phyloP scores from a whole-genome alignment of 2,888 invertebrate genomes.

The Coelinius sp. region DNA sequence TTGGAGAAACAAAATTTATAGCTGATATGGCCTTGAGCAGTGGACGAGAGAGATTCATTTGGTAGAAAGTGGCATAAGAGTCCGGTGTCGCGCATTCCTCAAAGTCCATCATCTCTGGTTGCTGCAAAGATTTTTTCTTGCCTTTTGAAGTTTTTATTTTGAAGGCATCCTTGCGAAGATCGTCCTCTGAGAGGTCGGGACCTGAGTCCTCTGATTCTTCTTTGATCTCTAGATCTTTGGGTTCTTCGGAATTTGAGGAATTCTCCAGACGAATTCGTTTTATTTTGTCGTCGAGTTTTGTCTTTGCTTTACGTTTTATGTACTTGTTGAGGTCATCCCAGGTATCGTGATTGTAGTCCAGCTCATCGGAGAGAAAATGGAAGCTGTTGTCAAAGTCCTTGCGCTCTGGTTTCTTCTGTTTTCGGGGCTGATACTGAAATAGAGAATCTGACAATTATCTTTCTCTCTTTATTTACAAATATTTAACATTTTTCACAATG shows the following conservation, averaged over 20 bases:
- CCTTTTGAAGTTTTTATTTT: constrained; percentile 63
- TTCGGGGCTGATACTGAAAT: constrained; percentile 86
- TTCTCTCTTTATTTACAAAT: no score
- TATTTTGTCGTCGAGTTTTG: constrained; percentile 89
- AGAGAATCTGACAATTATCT: no score
- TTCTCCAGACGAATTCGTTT: constrained; percentile 71
- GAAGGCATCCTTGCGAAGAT: constrained; percentile 72
- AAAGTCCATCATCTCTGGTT: constrained; percentile 71
- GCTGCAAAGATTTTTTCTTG: constrained; percentile 71
- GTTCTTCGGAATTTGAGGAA: constrained; percentile 31
- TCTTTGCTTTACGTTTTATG: constrained; percentile 83
- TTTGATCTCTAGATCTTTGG: constrained; percentile 50
- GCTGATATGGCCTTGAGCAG: constrained; percentile 88
- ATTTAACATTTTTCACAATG: no score
- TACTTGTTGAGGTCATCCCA: constrained; percentile 87
- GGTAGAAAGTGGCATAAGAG: constrained; percentile 83
- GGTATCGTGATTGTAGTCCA: constrained; percentile 86
- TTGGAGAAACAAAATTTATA: constrained; percentile 93
- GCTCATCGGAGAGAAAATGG: constrained; percentile 82
- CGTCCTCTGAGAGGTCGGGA: constrained; percentile 83
- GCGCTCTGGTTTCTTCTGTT: constrained; percentile 79
- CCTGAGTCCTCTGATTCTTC: constrained; percentile 67
- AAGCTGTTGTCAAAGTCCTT: constrained; percentile 87
- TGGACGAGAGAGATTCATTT: constrained; percentile 97
- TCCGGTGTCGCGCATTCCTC: constrained; percentile 80